A percentile compares a stretch with the other conserved stretches of the same genome.
These are phyloP conservation scores for Polydrusus tereticollis DNA, from an alignment of 2,888 invertebrate genomes.

Conservation along the genomic window DNA sequence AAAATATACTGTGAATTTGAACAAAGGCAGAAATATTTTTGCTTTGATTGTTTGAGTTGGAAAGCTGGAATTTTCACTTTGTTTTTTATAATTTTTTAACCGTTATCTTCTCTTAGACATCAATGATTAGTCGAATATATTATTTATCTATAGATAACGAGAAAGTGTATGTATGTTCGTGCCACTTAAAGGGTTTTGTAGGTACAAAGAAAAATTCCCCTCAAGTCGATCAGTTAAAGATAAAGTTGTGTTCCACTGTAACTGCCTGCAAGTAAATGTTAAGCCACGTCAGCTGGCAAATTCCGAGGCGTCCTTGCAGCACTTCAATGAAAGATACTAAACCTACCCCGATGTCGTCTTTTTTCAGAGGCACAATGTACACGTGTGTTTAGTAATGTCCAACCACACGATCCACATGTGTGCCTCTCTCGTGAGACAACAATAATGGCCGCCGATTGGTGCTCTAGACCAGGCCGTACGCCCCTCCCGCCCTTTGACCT, in stretches of 20 bases:
- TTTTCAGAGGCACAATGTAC: conserved; percentile 50
- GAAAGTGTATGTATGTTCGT: too few species aligned
- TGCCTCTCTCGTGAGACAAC: conserved; percentile 46
- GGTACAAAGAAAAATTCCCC: too few species aligned
- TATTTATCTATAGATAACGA: too few species aligned
- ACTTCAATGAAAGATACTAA: conserved; percentile 26
- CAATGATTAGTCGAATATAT: too few species aligned
- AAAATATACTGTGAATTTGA: too few species aligned
- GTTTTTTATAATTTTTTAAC: too few species aligned
- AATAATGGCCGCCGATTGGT: conserved; percentile 28
- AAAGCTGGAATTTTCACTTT: too few species aligned
- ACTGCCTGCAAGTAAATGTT: conserved; percentile 7
- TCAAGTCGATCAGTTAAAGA: too few species aligned
- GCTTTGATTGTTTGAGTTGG: too few species aligned
- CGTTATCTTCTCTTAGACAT: too few species aligned
- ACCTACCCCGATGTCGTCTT: conserved; percentile 47
- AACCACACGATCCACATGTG: conserved; percentile 47
- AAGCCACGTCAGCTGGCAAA: conserved; percentile 10
- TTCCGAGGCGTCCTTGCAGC: conserved; percentile 35
- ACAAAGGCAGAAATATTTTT: too few species aligned
- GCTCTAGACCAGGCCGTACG: conserved; percentile 14
- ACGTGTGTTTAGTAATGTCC: conserved; percentile 43
- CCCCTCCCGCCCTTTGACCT: conserved; percentile 25
- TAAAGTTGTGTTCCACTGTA: conserved; percentile 23
- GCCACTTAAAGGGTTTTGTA: too few species aligned